Evolutionary conservation across 37 sponge, comb jelly and placozoan species (phyloP).

Genomic region (Diacarnus erythraeanus): DNA sequence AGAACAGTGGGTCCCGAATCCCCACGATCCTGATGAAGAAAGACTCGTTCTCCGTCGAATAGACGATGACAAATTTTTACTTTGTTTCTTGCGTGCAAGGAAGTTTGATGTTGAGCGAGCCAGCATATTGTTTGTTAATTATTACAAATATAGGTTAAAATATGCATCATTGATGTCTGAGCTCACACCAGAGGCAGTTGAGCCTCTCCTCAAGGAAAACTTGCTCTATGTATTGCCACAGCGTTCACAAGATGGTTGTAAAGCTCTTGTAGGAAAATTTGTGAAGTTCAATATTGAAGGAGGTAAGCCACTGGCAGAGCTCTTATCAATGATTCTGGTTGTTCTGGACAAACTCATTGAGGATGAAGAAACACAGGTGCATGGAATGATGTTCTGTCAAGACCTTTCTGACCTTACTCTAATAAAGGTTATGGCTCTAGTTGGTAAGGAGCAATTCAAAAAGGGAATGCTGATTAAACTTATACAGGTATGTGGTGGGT

Average conservation of each 20-base stretch:
- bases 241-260: slow-evolving; percentile 17
- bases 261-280: background rate
- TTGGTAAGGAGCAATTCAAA: slow-evolving; percentile 2
- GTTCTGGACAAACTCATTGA: slow-evolving; percentile 59
- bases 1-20: slow-evolving; percentile 10
- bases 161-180: slow-evolving; percentile 48
- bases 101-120: slow-evolving; percentile 68
- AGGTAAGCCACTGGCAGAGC: background rate
- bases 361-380: slow-evolving; percentile 75
- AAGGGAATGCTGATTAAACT: slow-evolving; percentile 45
- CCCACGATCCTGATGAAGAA: slow-evolving; percentile 6
- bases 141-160: slow-evolving; percentile 39
- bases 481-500: slow-evolving; percentile 60
- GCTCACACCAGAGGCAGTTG: slow-evolving; percentile 5
- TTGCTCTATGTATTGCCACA: slow-evolving; percentile 19
- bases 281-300: slow-evolving; percentile 1
- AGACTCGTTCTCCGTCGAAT: slow-evolving; percentile 13
- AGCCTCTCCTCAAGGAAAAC: slow-evolving; percentile 12
- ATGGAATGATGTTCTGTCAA: slow-evolving; percentile 45
- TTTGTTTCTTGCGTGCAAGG: slow-evolving; percentile 56
- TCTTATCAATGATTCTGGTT: slow-evolving; percentile 9
- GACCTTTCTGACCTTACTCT: slow-evolving; percentile 43
- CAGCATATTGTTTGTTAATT: slow-evolving; percentile 43
- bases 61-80: slow-evolving; percentile 57
- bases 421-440: slow-evolving; percentile 11